Evolutionary conservation across 2,113 vertebrate species (phyloP).

Genomic region (Eurystomus gularis): DNA sequence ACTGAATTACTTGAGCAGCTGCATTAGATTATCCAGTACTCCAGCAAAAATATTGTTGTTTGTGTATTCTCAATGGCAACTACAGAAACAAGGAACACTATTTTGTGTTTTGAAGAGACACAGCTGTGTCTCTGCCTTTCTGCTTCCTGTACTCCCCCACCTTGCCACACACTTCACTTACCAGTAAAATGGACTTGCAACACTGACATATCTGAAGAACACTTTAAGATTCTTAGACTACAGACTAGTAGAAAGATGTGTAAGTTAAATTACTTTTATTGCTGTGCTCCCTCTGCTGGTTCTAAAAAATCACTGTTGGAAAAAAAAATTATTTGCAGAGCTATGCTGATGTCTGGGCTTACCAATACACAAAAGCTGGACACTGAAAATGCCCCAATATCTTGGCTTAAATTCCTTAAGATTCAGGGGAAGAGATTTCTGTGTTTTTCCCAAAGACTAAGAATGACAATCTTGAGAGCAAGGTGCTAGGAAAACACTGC

Average conservation of each 20-base stretch:
- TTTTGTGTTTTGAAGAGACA: neutral
- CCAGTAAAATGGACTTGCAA: neutral
- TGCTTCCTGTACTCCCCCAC: neutral
- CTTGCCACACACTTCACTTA: neutral
- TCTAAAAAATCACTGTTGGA: neutral
- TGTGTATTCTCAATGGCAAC: neutral
- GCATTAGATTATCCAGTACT: neutral
- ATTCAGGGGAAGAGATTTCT: neutral
- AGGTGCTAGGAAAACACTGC: neutral
- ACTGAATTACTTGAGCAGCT: neutral
- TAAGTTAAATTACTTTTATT: neutral
- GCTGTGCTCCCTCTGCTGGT: slow-evolving; percentile 55
- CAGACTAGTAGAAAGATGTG: neutral
- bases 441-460: neutral
- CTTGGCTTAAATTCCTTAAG: neutral
- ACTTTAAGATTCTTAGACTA: neutral
- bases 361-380: neutral
- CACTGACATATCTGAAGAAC: neutral
- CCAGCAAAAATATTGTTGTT: neutral
- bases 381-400: neutral
- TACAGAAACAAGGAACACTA: neutral
- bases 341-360: neutral
- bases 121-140: neutral
- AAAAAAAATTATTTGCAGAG: neutral
- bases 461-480: neutral